Base-by-base conservation (phyloP, 2,113 vertebrate genomes). In the Pachypanchax playfairii region DNA sequence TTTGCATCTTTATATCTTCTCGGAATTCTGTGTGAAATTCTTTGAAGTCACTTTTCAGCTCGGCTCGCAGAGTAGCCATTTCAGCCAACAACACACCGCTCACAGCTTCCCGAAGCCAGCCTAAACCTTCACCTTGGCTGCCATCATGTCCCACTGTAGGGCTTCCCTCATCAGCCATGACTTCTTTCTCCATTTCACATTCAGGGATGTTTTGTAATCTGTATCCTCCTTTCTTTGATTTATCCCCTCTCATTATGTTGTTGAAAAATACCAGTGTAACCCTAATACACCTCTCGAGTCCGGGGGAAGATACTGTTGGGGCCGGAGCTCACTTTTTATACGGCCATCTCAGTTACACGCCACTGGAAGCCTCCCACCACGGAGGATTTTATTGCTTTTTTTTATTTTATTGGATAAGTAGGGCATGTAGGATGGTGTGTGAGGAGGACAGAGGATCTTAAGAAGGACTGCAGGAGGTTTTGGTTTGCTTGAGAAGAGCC, bases 191-290 rank as follows among this genome's bases (percentile, higher is more conserved):
- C 38, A 41, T 41, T 41, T 35, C 18, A 14, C 12, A 2, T 4
- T 52, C 50, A 14, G 6, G 11, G 4, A 15, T 52, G 18, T 22
- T 35, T 29, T 2, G 26, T 22, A 8, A 5, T 21, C 31, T 20
- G 12, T 52, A 52, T 15, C 10, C 31, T 52, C 18, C 29, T 52
- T 52, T 52, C 50, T 52, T 52, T 7, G 11, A 12, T 22, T 52
- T 52, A 31, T n/a, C n/a, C n/a, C n/a, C n/a, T n/a, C n/a, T 35
- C 29, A 22, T 44, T 22, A 21, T 21, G 12, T 4, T 21, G 12
- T 11, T 4, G 11, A 22, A 13, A 44, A 22, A 44, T 12, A 2
- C 4, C 10, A 13, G 10, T 44, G 21, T 44, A 20, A 14, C 15
- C 38, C 17, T 6, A 41, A 41, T n/a, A n/a, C n/a, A n/a, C n/a